Percentiles rank a stretch among this genome's conserved stretches.
phyloP scores from a whole-genome alignment of 2,797 vertebrate species.

The Channa striata region DNA sequence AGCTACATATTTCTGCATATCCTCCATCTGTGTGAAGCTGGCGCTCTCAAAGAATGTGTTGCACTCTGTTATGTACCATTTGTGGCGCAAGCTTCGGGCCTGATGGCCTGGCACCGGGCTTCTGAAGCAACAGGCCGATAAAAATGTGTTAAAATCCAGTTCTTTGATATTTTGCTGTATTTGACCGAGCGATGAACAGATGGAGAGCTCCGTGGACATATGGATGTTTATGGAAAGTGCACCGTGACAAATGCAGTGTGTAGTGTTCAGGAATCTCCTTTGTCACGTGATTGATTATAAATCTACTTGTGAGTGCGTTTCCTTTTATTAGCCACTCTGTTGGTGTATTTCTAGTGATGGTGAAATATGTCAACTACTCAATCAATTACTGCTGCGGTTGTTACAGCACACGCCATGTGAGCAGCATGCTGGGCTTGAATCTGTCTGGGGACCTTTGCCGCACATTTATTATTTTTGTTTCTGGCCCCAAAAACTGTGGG shows the following conservation, averaged over 20 bases:
- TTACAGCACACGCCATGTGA: no score
- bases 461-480: no score
- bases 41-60: conserved; percentile 15
- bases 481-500: no score
- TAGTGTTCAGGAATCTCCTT: neutral
- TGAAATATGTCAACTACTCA: no score
- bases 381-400: no score
- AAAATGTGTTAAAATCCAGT: conserved; percentile 5
- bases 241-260: neutral
- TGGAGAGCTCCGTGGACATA: neutral
- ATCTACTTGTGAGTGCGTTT: neutral
- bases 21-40: conserved; percentile 28
- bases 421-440: no score
- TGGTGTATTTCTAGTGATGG: no score
- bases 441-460: no score
- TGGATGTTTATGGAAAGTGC: neutral
- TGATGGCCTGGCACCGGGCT: neutral
- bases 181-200: conserved; percentile 2
- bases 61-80: conserved; percentile 32
- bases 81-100: conserved; percentile 25
- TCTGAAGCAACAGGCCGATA: conserved; percentile 18
- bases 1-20: conserved; percentile 9
- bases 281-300: neutral
- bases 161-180: conserved; percentile 1
- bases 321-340: neutral